These are phyloP conservation scores for Dynastes tityus DNA, from an alignment of 2,888 invertebrate genomes.

Conservation along the genomic window DNA sequence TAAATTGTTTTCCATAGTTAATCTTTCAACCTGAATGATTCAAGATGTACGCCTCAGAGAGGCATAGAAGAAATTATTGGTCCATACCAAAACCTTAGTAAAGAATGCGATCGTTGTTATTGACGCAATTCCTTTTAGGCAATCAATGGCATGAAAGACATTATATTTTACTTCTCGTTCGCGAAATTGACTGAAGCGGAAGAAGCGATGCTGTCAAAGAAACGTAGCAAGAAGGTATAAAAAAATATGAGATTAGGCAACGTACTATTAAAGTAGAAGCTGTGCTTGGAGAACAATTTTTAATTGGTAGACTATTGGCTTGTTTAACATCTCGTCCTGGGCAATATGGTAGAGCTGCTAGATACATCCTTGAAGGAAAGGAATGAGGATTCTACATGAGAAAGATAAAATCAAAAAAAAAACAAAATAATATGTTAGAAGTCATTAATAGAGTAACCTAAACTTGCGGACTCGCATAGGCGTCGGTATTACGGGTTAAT, in stretches of 20 bases:
- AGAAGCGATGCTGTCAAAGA: slow-evolving; percentile 94
- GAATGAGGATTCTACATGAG: slow-evolving; percentile 99
- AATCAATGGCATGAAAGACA: slow-evolving; percentile 96
- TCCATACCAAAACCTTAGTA: slow-evolving; percentile 99
- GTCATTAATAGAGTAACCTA: no score
- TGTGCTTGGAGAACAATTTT: slow-evolving; percentile 96
- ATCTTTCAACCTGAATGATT: no score
- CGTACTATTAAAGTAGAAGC: slow-evolving; percentile 95
- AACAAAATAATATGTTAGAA: slow-evolving; percentile 86
- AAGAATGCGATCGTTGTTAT: slow-evolving; percentile 98
- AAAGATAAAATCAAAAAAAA: slow-evolving; percentile 96
- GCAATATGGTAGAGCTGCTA: slow-evolving; percentile 97
- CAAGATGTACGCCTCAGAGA: no score
- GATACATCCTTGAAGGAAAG: slow-evolving; percentile 99
- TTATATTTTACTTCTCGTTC: slow-evolving; percentile 94
- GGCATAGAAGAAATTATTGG: slow-evolving; percentile 72
- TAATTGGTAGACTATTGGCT: slow-evolving; percentile 94
- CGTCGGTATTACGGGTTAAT: no score
- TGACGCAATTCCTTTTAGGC: slow-evolving; percentile 98
- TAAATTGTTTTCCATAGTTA: no score
- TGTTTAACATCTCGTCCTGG: slow-evolving; percentile 98
- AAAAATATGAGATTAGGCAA: slow-evolving; percentile 95
- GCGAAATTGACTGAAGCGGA: slow-evolving; percentile 96
- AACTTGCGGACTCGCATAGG: no score
- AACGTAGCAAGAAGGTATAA: slow-evolving; percentile 93